Evolutionary conservation across 2,888 invertebrate genomes (phyloP), one percentile per base, ranked within the genome.

Genomic region (Brenthis hecate): DNA sequence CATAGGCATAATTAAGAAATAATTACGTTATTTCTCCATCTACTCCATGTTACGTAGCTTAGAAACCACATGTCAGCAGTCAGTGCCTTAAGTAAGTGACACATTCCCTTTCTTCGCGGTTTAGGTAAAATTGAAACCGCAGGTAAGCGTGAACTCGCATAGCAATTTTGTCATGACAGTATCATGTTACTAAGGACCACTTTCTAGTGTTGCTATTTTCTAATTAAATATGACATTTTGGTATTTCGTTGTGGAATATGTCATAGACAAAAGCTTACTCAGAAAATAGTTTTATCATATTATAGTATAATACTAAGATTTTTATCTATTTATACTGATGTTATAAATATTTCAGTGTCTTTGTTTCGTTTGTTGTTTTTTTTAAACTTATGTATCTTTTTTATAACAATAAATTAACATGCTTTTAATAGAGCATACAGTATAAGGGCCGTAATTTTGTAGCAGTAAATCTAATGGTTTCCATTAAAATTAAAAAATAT

Each of bases 31-130:
- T 64, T 67, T 61, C 66, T 61, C 36, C 61, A 66, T 66, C 55
- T 36, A 56, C 19, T 28, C 48, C n/a, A 64, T 50, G 66, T 70
- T 55, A 67, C 60, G 61, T 60, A 70, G 55, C 47, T 66, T 61
- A 75, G 76, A 72, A 84, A 89, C 89, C 86, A 81, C 88, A 87
- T 82, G 83, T 89, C 87, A 86, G 71, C 74, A 76, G 77, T 81
- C 79, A 81, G 81, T 81, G 79, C 74, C 74, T 86, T 84, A 87
- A 85, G 85, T 80, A 78, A 80, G 76, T 81, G 87, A 84, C 87
- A 84, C 78, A 79, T 78, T 80, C 77, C 75, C 80, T 82, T 84
- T 82, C 78, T 79, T 75, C 78, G 82, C 76, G 81, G 83, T 81
- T 81, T 74, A 75, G 78, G 85, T 83, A 85, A 86, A 87, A 88